Conservation (phyloP, 2,113 vertebrate genomes). For the Mormoops blainvillei region DNA sequence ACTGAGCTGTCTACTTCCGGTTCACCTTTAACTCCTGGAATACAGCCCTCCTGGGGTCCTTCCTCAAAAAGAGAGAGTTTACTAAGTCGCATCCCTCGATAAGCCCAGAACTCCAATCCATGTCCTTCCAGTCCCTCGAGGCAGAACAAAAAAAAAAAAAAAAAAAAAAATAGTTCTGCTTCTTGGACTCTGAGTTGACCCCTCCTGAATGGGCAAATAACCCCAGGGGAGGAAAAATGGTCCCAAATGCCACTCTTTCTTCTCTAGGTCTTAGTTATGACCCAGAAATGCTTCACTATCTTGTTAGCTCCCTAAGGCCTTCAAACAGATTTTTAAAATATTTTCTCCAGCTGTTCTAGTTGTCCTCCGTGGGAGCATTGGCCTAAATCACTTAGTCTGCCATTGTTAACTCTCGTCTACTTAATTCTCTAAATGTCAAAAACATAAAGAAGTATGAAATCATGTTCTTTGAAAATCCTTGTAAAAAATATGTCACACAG, state of each 20-base stretch:
- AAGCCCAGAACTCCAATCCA: neutral
- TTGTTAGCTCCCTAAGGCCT: neutral
- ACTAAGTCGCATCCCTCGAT: neutral
- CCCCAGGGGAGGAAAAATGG: neutral
- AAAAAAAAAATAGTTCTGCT: neutral
- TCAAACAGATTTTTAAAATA: neutral
- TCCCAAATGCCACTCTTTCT: neutral
- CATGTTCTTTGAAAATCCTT: slow-evolving; percentile 1
- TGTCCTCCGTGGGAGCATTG: neutral
- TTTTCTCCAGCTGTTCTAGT: neutral
- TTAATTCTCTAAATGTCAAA: neutral
- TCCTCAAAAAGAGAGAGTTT: neutral
- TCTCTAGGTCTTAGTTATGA: neutral
- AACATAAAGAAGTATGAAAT: neutral
- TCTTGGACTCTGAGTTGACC: neutral
- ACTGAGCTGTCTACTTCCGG: neutral
- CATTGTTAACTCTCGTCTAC: neutral
- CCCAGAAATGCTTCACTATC: neutral
- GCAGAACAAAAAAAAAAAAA: neutral
- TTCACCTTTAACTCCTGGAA: neutral
- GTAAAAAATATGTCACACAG: neutral
- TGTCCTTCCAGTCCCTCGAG: neutral
- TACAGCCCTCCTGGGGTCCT: neutral
- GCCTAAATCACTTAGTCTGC: neutral
- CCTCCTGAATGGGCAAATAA: neutral